Percentiles rank a stretch among this genome's conserved stretches.
phyloP scores from a whole-genome alignment of 1,140 invertebrate species.

The Phocides pigmalion region DNA sequence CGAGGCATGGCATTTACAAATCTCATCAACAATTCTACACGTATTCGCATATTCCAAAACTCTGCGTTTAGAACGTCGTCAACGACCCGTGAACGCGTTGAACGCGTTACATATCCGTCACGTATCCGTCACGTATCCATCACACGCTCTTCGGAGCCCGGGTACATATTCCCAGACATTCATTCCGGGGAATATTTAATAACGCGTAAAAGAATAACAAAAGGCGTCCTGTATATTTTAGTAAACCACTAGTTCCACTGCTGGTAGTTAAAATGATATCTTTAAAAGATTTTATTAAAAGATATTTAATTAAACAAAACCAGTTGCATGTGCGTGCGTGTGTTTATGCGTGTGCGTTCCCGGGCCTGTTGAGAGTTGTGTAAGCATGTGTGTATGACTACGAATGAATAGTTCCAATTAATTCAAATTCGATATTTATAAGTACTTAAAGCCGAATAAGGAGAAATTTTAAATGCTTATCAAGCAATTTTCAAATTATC shows the following conservation, averaged over 20 bases:
- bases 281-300: background rate
- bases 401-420: too few species aligned
- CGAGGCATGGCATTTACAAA: background rate
- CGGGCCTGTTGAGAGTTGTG: too few species aligned
- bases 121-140: slow-evolving; percentile 15
- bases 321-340: too few species aligned
- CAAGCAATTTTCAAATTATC: too few species aligned
- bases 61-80: background rate
- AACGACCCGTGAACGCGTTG: slow-evolving; percentile 15
- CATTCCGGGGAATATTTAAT: slow-evolving; percentile 16
- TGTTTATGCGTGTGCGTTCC: too few species aligned
- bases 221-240: background rate
- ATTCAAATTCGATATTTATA: too few species aligned
- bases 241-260: background rate
- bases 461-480: too few species aligned
- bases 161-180: slow-evolving; percentile 7
- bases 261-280: background rate
- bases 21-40: slow-evolving; percentile 1
- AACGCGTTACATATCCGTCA: background rate
- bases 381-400: too few species aligned
- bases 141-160: slow-evolving; percentile 1
- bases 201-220: slow-evolving; percentile 19
- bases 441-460: too few species aligned
- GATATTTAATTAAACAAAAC: too few species aligned
- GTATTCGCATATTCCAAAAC: background rate